Percentiles rank a stretch among this genome's conserved stretches.
Evolutionary conservation across 2,797 vertebrate genomes (phyloP).

Genomic region (Anniella stebbinsi): DNA sequence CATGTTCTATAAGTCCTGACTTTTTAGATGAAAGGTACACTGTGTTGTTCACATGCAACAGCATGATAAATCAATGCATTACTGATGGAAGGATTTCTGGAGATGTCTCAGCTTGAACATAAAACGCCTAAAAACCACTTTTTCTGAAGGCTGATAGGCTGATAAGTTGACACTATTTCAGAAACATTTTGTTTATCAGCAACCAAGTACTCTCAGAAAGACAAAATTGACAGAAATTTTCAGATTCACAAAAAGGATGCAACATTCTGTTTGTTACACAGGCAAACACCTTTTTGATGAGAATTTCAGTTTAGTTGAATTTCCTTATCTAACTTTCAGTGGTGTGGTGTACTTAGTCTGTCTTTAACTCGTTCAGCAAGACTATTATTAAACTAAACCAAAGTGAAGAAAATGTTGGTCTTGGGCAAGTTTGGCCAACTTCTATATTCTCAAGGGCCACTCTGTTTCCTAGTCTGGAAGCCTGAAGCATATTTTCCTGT

Average conservation of each 20-base stretch:
- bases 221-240: neutral
- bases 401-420: neutral
- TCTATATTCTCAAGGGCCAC: neutral
- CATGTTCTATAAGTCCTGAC: conserved; percentile 68
- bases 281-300: neutral
- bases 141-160: neutral
- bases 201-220: neutral
- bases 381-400: neutral
- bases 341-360: neutral
- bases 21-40: conserved; percentile 72
- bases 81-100: conserved; percentile 59
- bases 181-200: neutral
- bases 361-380: neutral
- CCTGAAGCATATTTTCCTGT: neutral
- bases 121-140: conserved; percentile 43
- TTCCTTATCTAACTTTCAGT: neutral
- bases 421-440: too few relatives aligned
- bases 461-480: neutral
- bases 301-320: neutral
- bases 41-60: conserved; percentile 59
- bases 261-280: neutral
- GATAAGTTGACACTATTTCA: neutral
- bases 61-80: conserved; percentile 69
- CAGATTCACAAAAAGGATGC: neutral
- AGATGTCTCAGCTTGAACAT: neutral